phyloP scores from a whole-genome alignment of 1,140 invertebrate genomes.

The Acromyrmex heyeri region DNA sequence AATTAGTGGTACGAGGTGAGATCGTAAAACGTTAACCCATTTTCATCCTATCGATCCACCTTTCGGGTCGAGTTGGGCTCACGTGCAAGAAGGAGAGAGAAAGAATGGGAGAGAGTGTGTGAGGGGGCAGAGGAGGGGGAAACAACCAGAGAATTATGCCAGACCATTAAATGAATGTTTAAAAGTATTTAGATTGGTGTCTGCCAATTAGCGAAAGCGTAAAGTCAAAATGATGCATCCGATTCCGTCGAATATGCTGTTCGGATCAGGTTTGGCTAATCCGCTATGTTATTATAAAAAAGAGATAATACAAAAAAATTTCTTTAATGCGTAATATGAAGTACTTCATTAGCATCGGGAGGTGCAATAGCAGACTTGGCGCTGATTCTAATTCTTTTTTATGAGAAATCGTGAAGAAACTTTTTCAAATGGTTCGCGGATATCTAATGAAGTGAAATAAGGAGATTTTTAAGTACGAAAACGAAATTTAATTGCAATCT shows the following conservation, averaged over 20 bases:
- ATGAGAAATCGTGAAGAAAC: not conserved
- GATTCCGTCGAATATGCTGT: not conserved
- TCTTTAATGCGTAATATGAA: not conserved
- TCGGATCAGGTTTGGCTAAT: not conserved
- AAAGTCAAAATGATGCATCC: conserved; percentile 53
- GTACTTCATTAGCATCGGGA: not conserved
- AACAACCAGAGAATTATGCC: conserved; percentile 45
- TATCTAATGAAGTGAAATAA: not conserved
- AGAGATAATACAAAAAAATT: not conserved
- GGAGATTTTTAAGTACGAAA: not conserved
- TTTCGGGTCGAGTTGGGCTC: conserved; percentile 41
- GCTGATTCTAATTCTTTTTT: not conserved
- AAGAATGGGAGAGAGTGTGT: not conserved
- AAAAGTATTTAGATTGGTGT: conserved; percentile 63
- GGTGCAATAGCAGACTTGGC: not conserved
- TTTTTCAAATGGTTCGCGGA: not conserved
- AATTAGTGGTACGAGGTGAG: conserved; percentile 51
- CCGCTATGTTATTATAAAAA: not conserved
- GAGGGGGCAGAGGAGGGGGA: not conserved
- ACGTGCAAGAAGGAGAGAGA: conserved; percentile 1
- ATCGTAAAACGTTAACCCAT: conserved; percentile 64
- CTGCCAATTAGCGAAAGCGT: conserved; percentile 63
- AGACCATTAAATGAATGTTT: conserved; percentile 66
- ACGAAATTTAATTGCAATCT: conserved; percentile 2
- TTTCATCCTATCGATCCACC: conserved; percentile 58